Base-by-base conservation (phyloP, 2,797 vertebrate genomes). In the Ctenopoma multispine region DNA sequence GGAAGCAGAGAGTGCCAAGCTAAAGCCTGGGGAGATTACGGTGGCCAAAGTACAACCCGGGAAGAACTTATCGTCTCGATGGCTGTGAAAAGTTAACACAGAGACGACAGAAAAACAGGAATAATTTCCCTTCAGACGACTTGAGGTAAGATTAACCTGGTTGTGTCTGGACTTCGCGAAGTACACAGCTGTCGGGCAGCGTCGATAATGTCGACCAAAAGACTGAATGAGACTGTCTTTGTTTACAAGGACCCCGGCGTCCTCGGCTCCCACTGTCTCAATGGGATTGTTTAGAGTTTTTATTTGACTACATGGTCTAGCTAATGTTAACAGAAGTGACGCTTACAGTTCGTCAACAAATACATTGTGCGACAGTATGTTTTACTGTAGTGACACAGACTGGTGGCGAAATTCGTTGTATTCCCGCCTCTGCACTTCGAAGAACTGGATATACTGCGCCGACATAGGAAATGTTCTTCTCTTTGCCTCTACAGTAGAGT, bases 61-160 rank as follows among this genome's bases (percentile, higher is more conserved):
- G 68, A 77, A 68, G 66, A 90, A 89, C 87, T 90, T 90, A 70
- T 73, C 77, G 68, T 87, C 70, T 86, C 60, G 43, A 88, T 91
- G 89, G 85, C 86, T 89, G 80, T 75, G 83, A 90, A 94, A 95
- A 95, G 93, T 94, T 94, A 90, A 90, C 86, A 59, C 73, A 59
- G 51, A 72, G 79, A 66, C 82, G 81, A 74, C 70, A 27, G 87
- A 75, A 86, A 86, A 85, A 75, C 77, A 69, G 85, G 81, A 84
- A 72, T 70, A 81, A 55, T 71, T 66, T 65, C 49, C 48, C 67
- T 50, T 64, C 77, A 14, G 27, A 63, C 46, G 76, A 87, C 59
- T 70, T 34, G 63, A 90, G 92, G 92, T 93, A 89, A 90, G 91
- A 75, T 63, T 23, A 17, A 14, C 57, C 18, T 15, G 13, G 13